Conservation (phyloP, 2,797 vertebrate genomes). For the Sebastes trivittatus region DNA sequence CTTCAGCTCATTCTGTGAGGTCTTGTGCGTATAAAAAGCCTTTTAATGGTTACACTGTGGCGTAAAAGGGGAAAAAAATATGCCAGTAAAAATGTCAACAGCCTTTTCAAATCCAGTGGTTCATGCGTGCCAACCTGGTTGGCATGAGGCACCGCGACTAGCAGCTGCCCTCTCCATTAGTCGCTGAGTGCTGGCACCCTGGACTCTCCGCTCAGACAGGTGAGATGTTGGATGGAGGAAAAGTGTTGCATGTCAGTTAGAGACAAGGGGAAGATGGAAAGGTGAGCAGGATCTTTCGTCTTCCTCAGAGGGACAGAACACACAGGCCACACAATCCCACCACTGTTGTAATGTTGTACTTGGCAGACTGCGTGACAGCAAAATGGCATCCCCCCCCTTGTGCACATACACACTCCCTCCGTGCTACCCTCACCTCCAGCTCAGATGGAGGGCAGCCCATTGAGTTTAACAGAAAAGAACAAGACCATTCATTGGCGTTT, state of each 20-base stretch:
- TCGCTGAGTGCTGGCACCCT: constrained; percentile 20
- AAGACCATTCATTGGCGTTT: constrained; percentile 75
- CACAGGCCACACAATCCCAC: constrained; percentile 71
- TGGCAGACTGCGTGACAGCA: constrained; percentile 67
- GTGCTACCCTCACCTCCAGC: constrained; percentile 43
- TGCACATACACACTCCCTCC: constrained; percentile 19
- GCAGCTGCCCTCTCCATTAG: constrained; percentile 28
- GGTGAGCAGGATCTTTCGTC: constrained; percentile 48
- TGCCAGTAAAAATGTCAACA: constrained; percentile 46
- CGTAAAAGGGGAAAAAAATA: constrained; percentile 1
- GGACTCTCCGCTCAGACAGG: constrained; percentile 50
- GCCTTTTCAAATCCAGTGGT: constrained; percentile 37
- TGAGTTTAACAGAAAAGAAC: constrained; percentile 67
- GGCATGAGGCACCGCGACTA: constrained; percentile 3
- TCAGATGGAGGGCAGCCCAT: constrained; percentile 51
- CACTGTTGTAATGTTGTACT: constrained; percentile 80
- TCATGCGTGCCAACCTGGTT: constrained; percentile 30
- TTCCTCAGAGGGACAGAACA: constrained; percentile 60
- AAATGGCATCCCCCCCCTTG: constrained; percentile 50
- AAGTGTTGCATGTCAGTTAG: constrained; percentile 31
- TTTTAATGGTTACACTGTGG: constrained; percentile 14
- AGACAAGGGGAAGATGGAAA: constrained; percentile 59
- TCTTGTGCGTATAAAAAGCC: constrained; percentile 5
- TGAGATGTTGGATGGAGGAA: constrained; percentile 48
- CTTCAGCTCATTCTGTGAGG: constrained; percentile 24